Base-by-base conservation (phyloP, 2,113 vertebrate species). In the Corydoras sp. region DNA sequence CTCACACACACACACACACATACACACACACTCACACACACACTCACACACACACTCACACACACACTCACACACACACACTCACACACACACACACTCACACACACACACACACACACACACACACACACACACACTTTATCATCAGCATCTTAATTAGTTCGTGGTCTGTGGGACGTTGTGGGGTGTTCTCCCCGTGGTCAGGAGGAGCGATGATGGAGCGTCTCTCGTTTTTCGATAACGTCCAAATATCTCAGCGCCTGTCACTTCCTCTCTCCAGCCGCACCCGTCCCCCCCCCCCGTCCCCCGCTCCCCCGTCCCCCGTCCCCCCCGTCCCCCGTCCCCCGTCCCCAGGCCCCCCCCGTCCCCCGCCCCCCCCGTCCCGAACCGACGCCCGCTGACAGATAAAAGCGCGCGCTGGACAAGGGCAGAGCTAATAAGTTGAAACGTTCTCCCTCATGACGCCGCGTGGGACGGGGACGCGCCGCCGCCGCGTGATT, bases 81-180 rank as follows among this genome's bases (percentile, higher is more conserved):
- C 18, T 24, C 18, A 24, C 18, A 24, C 18, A 24, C 18, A 24
- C 18, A 24, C 18, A 1, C 18, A 24, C 18, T 1, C 18, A 24
- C 18, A 24, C 18, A 24, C 18, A 24, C 18, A 24, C 49, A 7
- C 49, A 11, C 49, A 1, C 10, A 13, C 31, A 13, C 9, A 3
- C 9, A 6, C 2, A 31, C 51, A 51, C 48, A 49, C 51, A n/a
- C 58, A 74, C 4, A 49, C 18, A 9, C 29, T 68, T 49, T 48
- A 61, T 63, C 61, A 68, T 68, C 61, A 68, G 29, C 32, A 72
- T 64, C 70, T 64, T 69, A 73, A 65, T 77, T 18, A 62, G 55
- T 56, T 4, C 5, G 9, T 12, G 49, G n/a, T 14, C 31, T 50
- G 55, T 15, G 18, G 18, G 18, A 24, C 18, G 18, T 61, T 65